Base-by-base conservation (phyloP, 1,140 invertebrate species). In the Drosophila setifemur region DNA sequence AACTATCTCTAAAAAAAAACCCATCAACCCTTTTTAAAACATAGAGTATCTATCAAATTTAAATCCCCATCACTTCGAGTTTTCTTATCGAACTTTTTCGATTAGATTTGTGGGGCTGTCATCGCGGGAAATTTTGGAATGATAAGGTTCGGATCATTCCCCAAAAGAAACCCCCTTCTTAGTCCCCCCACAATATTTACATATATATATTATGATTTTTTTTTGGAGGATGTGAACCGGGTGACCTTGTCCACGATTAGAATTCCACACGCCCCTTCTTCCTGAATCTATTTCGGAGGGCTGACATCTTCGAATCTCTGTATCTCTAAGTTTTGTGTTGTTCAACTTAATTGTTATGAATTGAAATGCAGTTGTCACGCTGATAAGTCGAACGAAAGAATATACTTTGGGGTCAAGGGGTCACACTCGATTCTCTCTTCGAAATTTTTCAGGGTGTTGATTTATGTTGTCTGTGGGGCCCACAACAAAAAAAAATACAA, bases 281-380 rank as follows among this genome's bases (percentile, higher is more conserved):
- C 33, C 19, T 18, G 2, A 21, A 18, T 25, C 5, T 26, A 12
- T 19, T 50, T 11, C 23, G n/a, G n/a, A n/a, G n/a, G n/a, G n/a
- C n/a, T n/a, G n/a, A n/a, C n/a, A n/a, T n/a, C n/a, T n/a, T n/a
- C n/a, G n/a, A n/a, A n/a, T 14, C 52, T 26, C 28, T 14, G 44
- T 33, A 50, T n/a, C n/a, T n/a, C n/a, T n/a, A n/a, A n/a, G n/a
- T 31, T 31, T 14, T 35, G 11, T 64, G 53, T 76, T 82, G 78
- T 73, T 70, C 40, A 29, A 66, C 42, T 74, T 83, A 83, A 83
- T 83, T 83, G 69, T 85, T 85, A 83, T 83, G 78, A 83, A 83
- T 85, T 83, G 79, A 83, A 83, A 85, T 85, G 70, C 63, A 78
- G 55, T 85, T 78, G 57, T 77, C 37, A 54, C 71, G 31, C 23